These are phyloP conservation scores for Chrysopa pallens DNA, from an alignment of 1,140 invertebrate species.

Conservation along the genomic window DNA sequence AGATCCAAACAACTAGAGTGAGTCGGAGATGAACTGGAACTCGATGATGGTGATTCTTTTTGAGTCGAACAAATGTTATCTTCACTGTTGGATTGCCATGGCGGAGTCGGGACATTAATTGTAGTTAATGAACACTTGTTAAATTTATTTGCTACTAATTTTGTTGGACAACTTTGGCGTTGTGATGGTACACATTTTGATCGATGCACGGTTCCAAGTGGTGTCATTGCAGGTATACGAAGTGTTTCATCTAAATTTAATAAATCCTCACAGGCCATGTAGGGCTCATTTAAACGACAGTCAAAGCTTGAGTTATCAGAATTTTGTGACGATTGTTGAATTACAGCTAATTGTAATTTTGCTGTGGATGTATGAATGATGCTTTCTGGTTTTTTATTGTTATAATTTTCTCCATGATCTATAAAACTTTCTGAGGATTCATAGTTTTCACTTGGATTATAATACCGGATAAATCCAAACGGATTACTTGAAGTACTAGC, in stretches of 20 bases:
- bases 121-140: slow-evolving; percentile 29
- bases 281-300: slow-evolving; percentile 24
- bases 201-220: slow-evolving; percentile 4
- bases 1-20: slow-evolving; percentile 31
- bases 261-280: slow-evolving; percentile 44
- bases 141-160: slow-evolving; percentile 34
- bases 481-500: slow-evolving; percentile 35
- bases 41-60: not conserved
- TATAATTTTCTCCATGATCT: slow-evolving; percentile 18
- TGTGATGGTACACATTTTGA: slow-evolving; percentile 11
- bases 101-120: slow-evolving; percentile 29
- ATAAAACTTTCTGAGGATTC: slow-evolving; percentile 25
- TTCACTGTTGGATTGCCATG: slow-evolving; percentile 24
- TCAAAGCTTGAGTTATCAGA: slow-evolving; percentile 38
- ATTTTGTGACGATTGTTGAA: slow-evolving; percentile 30
- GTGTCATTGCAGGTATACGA: slow-evolving; percentile 12
- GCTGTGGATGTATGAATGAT: slow-evolving; percentile 26
- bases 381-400: slow-evolving; percentile 6
- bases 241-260: slow-evolving; percentile 36
- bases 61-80: slow-evolving; percentile 11
- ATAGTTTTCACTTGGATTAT: slow-evolving; percentile 23
- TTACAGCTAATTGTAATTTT: slow-evolving; percentile 20
- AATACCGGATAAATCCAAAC: slow-evolving; percentile 42
- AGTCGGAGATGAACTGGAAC: slow-evolving; percentile 13
- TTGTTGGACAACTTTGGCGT: slow-evolving; percentile 26